Percentiles rank a stretch among this genome's conserved stretches.
phyloP scores from a whole-genome alignment of 2,888 invertebrate genomes.

The Cryptus armator region DNA sequence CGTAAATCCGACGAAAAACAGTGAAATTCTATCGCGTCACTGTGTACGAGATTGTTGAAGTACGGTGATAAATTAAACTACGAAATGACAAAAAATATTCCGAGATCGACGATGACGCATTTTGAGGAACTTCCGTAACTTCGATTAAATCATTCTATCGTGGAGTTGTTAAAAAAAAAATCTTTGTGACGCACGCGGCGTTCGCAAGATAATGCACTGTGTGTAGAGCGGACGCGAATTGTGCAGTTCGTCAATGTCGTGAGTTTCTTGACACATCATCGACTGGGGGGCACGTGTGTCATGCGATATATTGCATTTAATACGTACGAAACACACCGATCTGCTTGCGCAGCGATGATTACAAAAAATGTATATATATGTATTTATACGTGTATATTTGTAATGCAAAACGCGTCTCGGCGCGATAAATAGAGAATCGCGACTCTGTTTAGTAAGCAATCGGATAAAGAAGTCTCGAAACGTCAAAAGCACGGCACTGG shows the following conservation, averaged over 20 bases:
- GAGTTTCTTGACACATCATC: constrained; percentile 37
- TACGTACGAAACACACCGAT: neutral
- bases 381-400: too few species aligned
- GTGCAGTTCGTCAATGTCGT: constrained; percentile 31
- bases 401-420: constrained; percentile 7
- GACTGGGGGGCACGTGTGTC: constrained; percentile 21
- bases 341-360: neutral
- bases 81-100: constrained; percentile 12
- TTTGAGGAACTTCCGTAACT: constrained; percentile 5
- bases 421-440: neutral
- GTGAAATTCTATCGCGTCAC: too few species aligned
- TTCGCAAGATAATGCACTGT: constrained; percentile 17
- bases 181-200: constrained; percentile 28
- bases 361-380: neutral
- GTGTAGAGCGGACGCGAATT: neutral
- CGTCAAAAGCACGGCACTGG: constrained; percentile 50
- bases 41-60: neutral
- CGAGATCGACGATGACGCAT: constrained; percentile 26
- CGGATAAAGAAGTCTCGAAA: constrained; percentile 32
- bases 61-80: neutral
- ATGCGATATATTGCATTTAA: neutral
- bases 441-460: neutral
- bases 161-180: constrained; percentile 20
- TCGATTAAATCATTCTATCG: constrained; percentile 12
- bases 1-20: neutral